Evolutionary conservation across 1,140 invertebrate genomes (phyloP).

Genomic region (Heliconius hermathena): DNA sequence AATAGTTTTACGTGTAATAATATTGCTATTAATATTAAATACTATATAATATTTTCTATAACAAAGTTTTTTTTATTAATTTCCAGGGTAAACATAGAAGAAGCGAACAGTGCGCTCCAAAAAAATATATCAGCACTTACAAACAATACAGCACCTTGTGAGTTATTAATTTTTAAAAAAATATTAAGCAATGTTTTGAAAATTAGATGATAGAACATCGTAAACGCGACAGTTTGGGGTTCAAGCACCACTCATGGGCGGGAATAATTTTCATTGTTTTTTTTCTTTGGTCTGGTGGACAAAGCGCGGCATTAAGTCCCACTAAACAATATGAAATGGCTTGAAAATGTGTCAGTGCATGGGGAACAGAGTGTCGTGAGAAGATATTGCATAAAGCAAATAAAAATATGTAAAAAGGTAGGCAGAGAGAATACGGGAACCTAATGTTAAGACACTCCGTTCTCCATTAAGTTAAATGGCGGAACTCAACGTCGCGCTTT

Average conservation of each 20-base stretch:
- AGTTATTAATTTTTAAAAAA: not conserved
- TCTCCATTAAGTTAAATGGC: too few relatives aligned
- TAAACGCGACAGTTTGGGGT: not conserved
- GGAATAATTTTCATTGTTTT: not conserved
- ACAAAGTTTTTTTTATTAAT: not conserved
- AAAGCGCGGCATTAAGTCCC: not conserved
- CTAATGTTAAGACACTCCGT: too few relatives aligned
- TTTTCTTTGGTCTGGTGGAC: not conserved
- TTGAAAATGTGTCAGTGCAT: not conserved
- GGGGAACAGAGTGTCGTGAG: not conserved
- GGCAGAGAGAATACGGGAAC: too few relatives aligned
- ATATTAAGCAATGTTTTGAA: too few relatives aligned
- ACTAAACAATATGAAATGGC: not conserved
- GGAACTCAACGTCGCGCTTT: too few relatives aligned
- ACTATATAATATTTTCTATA: too few relatives aligned
- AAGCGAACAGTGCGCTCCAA: not conserved
- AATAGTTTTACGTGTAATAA: too few relatives aligned
- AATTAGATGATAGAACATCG: too few relatives aligned
- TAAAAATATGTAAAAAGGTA: too few relatives aligned
- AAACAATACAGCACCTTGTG: not conserved
- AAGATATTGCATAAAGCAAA: not conserved
- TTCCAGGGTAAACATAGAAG: constrained; percentile 5
- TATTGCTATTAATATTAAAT: too few relatives aligned
- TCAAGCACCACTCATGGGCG: not conserved
- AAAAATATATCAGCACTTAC: not conserved